Conservation (phyloP, 2,113 vertebrate species). For the Bos indicus region DNA sequence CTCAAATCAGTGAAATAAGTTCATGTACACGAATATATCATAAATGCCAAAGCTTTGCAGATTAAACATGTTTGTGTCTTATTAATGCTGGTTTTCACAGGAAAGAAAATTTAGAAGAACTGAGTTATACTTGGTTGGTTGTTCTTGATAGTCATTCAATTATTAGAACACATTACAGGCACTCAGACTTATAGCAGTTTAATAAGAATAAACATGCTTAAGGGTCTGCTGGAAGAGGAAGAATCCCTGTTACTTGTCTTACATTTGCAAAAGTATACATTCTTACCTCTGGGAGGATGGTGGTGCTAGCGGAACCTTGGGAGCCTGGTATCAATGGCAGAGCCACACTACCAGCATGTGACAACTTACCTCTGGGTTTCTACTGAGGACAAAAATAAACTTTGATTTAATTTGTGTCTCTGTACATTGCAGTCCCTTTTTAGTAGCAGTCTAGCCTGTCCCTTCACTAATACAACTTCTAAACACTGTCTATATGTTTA, state of each 20-base stretch:
- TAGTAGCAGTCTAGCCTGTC: not conserved
- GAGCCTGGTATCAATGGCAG: not conserved
- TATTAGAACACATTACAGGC: not conserved
- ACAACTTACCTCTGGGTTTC: not conserved
- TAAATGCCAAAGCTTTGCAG: not conserved
- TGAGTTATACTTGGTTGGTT: not conserved
- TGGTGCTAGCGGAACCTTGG: fast-evolving
- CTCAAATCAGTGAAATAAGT: not conserved
- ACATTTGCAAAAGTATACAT: not conserved
- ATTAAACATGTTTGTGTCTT: not conserved
- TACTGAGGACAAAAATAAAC: not conserved
- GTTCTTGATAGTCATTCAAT: not conserved
- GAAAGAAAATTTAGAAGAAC: not conserved
- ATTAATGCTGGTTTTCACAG: not conserved
- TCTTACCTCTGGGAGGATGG: not conserved
- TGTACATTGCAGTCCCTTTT: not conserved
- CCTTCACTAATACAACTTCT: not conserved
- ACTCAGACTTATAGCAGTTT: not conserved
- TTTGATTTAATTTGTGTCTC: not conserved
- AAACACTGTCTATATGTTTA: not conserved
- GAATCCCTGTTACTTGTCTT: not conserved
- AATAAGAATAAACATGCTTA: not conserved
- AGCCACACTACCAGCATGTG: not conserved
- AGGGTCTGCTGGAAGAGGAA: not conserved
- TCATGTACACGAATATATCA: not conserved